Conservation (phyloP, 2,113 vertebrate genomes). For the Fulica atra region DNA sequence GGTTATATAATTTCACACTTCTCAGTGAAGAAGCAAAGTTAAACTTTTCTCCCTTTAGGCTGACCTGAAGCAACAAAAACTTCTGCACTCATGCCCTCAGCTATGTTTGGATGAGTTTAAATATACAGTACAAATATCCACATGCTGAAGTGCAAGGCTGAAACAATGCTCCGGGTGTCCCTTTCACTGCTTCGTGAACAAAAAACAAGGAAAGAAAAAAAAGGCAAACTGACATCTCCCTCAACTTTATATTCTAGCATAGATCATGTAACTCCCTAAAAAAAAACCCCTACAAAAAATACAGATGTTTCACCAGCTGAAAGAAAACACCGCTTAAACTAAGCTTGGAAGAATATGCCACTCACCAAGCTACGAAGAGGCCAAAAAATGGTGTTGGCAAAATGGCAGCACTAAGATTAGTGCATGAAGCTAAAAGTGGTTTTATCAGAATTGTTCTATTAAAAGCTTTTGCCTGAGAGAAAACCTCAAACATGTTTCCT, state of each 20-base stretch:
- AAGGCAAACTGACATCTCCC: slow-evolving; percentile 67
- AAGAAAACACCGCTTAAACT: slow-evolving; percentile 75
- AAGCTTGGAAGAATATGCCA: slow-evolving; percentile 58
- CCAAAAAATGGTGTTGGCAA: neutral
- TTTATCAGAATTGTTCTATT: neutral
- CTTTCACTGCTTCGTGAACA: slow-evolving; percentile 25
- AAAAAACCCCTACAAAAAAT: slow-evolving; percentile 48
- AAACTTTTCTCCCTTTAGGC: slow-evolving; percentile 28
- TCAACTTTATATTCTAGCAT: slow-evolving; percentile 68
- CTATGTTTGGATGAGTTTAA: slow-evolving; percentile 75
- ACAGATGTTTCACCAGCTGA: slow-evolving; percentile 74
- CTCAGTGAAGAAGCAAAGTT: slow-evolving; percentile 50
- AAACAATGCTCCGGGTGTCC: slow-evolving; percentile 79
- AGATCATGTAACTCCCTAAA: slow-evolving; percentile 67
- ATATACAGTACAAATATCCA: slow-evolving; percentile 78
- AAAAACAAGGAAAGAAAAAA: neutral
- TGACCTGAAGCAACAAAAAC: slow-evolving; percentile 72
- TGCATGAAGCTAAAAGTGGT: neutral
- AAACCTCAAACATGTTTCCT: neutral
- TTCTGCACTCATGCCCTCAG: slow-evolving; percentile 60
- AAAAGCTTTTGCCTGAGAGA: neutral
- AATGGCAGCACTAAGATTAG: slow-evolving; percentile 25
- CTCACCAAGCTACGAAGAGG: slow-evolving; percentile 28
- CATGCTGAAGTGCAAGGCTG: slow-evolving; percentile 68
- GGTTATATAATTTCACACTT: slow-evolving; percentile 33